Base-by-base conservation (phyloP, 2,888 invertebrate genomes). In the Lissocephala sabroskyi region DNA sequence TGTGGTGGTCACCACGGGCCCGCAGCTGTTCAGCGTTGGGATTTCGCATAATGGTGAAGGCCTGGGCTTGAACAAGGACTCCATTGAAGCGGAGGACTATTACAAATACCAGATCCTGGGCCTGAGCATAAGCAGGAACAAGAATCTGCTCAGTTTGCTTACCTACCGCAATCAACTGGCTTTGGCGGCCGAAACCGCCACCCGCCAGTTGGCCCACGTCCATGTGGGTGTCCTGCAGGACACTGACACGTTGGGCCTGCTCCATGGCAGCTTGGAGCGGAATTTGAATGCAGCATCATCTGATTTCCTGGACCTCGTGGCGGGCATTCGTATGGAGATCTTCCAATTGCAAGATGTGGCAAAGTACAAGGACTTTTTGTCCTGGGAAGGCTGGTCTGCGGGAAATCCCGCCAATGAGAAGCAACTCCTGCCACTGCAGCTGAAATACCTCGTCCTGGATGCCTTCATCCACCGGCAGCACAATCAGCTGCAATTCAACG, bases 241-340 rank as follows among this genome's bases (percentile, higher is more conserved):
- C 1, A 46, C 56, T 3, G 55, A 76, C 37, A 48, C 71, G n/a
- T 49, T 79, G 9, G 42, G 55, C 9, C 55, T 35, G 3, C 37
- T 56, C 4, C 28, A 36, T 10, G n/a, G n/a, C n/a, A n/a, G n/a
- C n/a, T n/a, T n/a, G n/a, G n/a, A n/a, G n/a, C n/a, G n/a, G n/a
- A n/a, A n/a, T n/a, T n/a, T n/a, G n/a, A n/a, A n/a, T n/a, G n/a
- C n/a, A n/a, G n/a, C n/a, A n/a, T n/a, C n/a, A n/a, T n/a, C n/a
- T 32, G 11, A 32, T 32, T 50, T 18, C 2, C 30, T 7, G 3
- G 84, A 84, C 56, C 63, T 78, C 30, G 46, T 78, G 2, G 60
- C 63, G n/a, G 65, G 70, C 1, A 41, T 83, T 2, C 74, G 81
- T 3, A 37, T 81, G 10, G 59, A 75, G 13, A 65, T 82, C 5